A percentile compares a stretch with the other conserved stretches of the same genome.
Conservation (phyloP, 1,140 invertebrate species). For the Halictus rubicundus region DNA sequence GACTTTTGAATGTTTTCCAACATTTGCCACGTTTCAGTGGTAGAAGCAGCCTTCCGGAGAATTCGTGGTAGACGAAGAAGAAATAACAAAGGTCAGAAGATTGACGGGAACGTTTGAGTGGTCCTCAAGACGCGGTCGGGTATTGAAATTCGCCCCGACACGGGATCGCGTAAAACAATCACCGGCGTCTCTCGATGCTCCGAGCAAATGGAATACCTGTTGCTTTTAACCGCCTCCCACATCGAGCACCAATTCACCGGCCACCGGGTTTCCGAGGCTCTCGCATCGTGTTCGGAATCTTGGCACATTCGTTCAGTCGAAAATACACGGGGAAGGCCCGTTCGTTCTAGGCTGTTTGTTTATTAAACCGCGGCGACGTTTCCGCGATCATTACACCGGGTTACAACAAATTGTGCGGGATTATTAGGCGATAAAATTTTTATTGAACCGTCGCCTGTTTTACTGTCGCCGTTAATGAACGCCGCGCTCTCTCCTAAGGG, state of each 20-base stretch:
- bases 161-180: conserved; percentile 23
- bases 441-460: not conserved
- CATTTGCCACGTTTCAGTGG: no score
- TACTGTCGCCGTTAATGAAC: no score
- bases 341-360: conserved; percentile 42
- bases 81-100: no score
- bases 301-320: conserved; percentile 54
- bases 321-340: conserved; percentile 46
- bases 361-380: conserved; percentile 38
- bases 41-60: no score
- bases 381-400: not conserved
- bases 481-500: no score
- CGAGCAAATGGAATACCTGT: conserved; percentile 53
- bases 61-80: no score
- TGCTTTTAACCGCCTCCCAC: conserved; percentile 39
- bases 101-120: not conserved
- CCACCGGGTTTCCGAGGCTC: not conserved
- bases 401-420: not conserved
- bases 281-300: conserved; percentile 35
- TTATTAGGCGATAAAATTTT: not conserved
- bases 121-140: not conserved
- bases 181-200: conserved; percentile 21
- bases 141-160: conserved; percentile 3
- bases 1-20: no score
- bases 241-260: conserved; percentile 31